Conservation (phyloP, 1,140 invertebrate species). For the Metaphire vulgaris region DNA sequence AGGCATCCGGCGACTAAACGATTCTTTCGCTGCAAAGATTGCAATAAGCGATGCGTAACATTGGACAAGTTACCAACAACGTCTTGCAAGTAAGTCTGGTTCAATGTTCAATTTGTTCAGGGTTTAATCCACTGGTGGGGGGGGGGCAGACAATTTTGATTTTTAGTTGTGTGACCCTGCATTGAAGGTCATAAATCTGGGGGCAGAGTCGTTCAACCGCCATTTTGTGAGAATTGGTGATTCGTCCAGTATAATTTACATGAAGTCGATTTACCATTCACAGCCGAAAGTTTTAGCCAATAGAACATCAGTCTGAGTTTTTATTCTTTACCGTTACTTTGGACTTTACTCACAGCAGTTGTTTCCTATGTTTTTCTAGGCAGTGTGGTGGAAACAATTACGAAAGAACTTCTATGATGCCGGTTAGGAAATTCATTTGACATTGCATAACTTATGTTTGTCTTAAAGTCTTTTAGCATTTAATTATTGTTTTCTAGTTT, state of each 20-base stretch:
- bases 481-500: neutral
- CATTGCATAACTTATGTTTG: neutral
- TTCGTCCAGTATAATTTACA: neutral
- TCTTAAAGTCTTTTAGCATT: too few relatives aligned
- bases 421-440: slow-evolving; percentile 32
- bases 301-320: neutral
- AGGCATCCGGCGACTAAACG: slow-evolving; percentile 69
- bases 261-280: neutral
- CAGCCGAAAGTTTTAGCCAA: neutral
- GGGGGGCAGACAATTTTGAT: neutral
- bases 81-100: slow-evolving; percentile 57
- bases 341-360: neutral
- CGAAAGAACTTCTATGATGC: slow-evolving; percentile 59
- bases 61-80: slow-evolving; percentile 69
- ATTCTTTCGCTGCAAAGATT: slow-evolving; percentile 83
- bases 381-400: slow-evolving; percentile 68
- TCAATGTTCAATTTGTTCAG: neutral
- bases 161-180: neutral
- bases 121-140: neutral
- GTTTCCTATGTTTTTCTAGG: slow-evolving; percentile 41
- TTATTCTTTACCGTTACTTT: neutral
- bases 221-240: too few relatives aligned
- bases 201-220: too few relatives aligned
- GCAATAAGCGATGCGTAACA: slow-evolving; percentile 70
- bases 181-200: neutral